These are phyloP conservation scores for Scaptomyza parva DNA, from an alignment of 2,888 invertebrate genomes.

Conservation along the genomic window DNA sequence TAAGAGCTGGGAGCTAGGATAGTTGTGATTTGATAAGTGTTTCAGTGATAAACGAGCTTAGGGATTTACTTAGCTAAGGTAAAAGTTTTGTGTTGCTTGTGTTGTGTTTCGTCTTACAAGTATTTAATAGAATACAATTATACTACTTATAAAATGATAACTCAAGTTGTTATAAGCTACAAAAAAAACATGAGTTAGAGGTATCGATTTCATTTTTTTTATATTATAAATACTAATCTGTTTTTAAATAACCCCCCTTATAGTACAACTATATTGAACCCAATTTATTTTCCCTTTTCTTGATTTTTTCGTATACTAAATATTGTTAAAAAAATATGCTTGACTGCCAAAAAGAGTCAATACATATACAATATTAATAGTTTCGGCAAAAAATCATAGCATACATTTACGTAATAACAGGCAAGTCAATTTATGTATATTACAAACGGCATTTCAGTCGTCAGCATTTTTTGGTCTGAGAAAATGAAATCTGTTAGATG, in stretches of 20 bases:
- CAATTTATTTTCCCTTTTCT: no score
- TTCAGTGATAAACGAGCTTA: constrained; percentile 13
- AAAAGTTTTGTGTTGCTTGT: constrained; percentile 9
- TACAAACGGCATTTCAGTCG: constrained; percentile 37
- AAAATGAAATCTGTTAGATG: constrained; percentile 46
- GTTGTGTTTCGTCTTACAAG: constrained; percentile 21
- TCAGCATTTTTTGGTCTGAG: constrained; percentile 35
- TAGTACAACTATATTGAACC: background rate
- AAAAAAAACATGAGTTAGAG: background rate
- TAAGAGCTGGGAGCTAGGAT: constrained; percentile 30
- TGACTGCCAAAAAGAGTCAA: background rate
- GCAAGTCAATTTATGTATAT: constrained; percentile 7
- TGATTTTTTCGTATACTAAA: no score
- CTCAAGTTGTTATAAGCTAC: background rate
- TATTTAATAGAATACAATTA: background rate
- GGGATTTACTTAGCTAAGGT: constrained; percentile 30
- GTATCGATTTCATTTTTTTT: background rate
- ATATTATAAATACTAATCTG: background rate
- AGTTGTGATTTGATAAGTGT: constrained; percentile 39
- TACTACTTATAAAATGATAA: constrained; percentile 11
- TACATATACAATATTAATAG: background rate
- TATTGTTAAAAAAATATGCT: background rate
- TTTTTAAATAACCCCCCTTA: background rate
- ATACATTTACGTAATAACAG: constrained; percentile 9
- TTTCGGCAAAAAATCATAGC: background rate